Evolutionary conservation across 2,888 invertebrate genomes (phyloP).

Genomic region (Neoitamus cyanurus): DNA sequence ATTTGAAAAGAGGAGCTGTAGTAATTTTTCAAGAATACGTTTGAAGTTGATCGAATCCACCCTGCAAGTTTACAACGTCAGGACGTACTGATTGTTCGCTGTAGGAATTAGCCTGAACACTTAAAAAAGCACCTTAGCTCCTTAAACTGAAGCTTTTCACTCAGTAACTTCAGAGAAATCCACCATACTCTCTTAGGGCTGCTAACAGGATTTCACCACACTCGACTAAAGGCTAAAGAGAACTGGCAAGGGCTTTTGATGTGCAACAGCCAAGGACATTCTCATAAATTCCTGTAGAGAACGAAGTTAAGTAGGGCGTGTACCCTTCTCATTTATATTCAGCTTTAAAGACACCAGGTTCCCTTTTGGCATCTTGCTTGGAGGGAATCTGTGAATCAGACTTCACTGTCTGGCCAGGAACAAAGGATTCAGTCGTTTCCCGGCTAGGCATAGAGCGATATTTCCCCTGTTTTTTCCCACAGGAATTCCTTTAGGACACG

Average conservation of each 20-base stretch:
- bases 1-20: too few relatives aligned
- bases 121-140: not conserved
- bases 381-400: not conserved
- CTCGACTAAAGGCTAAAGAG: not conserved
- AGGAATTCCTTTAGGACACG: not conserved
- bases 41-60: not conserved
- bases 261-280: conserved; percentile 25
- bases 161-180: not conserved
- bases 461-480: not conserved
- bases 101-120: not conserved
- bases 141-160: not conserved
- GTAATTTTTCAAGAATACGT: too few relatives aligned
- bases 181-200: conserved; percentile 4
- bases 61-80: not conserved
- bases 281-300: conserved; percentile 30
- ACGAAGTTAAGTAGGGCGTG: conserved; percentile 37
- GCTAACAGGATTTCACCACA: not conserved
- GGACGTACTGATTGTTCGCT: not conserved
- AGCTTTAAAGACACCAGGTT: not conserved
- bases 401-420: not conserved
- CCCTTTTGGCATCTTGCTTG: conserved; percentile 9
- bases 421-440: not conserved
- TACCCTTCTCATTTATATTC: conserved; percentile 38
- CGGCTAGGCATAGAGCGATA: not conserved
- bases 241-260: not conserved